Base-by-base conservation (phyloP, 2,888 invertebrate species). In the Notocelia uddmanniana region DNA sequence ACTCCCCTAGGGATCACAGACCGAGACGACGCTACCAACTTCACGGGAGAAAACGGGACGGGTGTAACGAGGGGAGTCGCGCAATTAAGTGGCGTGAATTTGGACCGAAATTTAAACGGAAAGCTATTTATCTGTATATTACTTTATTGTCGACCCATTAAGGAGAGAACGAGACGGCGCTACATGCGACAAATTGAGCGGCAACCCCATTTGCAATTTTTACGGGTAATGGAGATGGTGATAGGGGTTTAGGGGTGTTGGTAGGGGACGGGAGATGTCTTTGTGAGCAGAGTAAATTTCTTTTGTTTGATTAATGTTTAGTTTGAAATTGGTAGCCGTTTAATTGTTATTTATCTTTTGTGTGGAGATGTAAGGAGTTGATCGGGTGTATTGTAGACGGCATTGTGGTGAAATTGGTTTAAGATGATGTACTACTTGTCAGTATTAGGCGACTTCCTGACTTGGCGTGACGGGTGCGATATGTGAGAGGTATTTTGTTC, bases 121-220 rank as follows among this genome's bases (percentile, higher is more conserved):
- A 88, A 89, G 87, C 89, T 88, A 91, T 90, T 91, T 91, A 89
- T 93, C 90, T 86, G 86, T 89, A 88, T 89, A 93, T 93, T 93
- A 93, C 92, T 93, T 93, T 93, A 93, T 93, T 91, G 93, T 91
- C 85, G 89, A 88, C 85, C 92, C 86, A 93, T 93, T 93, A 92
- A 82, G 76, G 91, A 78, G 87, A 76, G 87, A 90, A 75, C 75
- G 81, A 79, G 90, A 90, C 73, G 76, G 84, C 70, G 75, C 73
- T 78, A 83, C 18, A 79, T 77, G 81, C 80, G 83, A 86, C 87
- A 88, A 89, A 88, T 88, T 87, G 86, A 83, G 87, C 82, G 81
- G 79, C 82, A 80, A 79, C 78, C 70, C 70, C 79, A 78, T 80
- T 83, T 81, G 85, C 84, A 83, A 85, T 84, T 85, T 86, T 85